Evolutionary conservation across 2,888 invertebrate species (phyloP).

Genomic region (Exephanes ischioxanthus): DNA sequence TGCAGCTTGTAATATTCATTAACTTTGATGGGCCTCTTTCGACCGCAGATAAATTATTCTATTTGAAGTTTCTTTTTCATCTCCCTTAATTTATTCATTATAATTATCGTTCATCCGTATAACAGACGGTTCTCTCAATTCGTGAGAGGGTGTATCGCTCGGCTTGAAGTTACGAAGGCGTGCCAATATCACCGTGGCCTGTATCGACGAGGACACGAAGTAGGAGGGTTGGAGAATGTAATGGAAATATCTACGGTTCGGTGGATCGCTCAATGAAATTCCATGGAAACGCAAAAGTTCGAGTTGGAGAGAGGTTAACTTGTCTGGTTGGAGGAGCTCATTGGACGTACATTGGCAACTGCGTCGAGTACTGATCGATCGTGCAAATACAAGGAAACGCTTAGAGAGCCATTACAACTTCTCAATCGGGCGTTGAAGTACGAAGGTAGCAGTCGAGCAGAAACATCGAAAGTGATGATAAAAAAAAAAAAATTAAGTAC

Average conservation of each 20-base stretch:
- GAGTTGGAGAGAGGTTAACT: slow-evolving; percentile 56
- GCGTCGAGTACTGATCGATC: slow-evolving; percentile 60
- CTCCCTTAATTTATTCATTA: background rate
- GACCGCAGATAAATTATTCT: background rate
- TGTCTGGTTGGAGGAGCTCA: slow-evolving; percentile 55
- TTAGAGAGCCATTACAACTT: slow-evolving; percentile 60
- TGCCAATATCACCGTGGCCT: background rate
- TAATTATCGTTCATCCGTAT: background rate
- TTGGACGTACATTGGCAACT: slow-evolving; percentile 24
- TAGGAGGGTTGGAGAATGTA: slow-evolving; percentile 23
- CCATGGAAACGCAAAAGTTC: slow-evolving; percentile 61
- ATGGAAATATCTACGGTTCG: slow-evolving; percentile 60
- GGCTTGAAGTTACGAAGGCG: background rate
- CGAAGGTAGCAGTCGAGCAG: background rate
- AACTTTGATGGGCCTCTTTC: background rate
- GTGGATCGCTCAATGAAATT: slow-evolving; percentile 37
- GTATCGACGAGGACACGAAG: background rate
- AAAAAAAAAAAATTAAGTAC: slow-evolving; percentile 8
- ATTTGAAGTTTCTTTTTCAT: background rate
- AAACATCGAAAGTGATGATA: background rate
- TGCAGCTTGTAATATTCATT: background rate
- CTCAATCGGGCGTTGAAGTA: slow-evolving; percentile 14
- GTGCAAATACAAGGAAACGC: slow-evolving; percentile 60
- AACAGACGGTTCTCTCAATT: background rate
- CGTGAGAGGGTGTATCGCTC: slow-evolving; percentile 25